phyloP scores from a whole-genome alignment of 2,113 vertebrate species.

The Progne subis region DNA sequence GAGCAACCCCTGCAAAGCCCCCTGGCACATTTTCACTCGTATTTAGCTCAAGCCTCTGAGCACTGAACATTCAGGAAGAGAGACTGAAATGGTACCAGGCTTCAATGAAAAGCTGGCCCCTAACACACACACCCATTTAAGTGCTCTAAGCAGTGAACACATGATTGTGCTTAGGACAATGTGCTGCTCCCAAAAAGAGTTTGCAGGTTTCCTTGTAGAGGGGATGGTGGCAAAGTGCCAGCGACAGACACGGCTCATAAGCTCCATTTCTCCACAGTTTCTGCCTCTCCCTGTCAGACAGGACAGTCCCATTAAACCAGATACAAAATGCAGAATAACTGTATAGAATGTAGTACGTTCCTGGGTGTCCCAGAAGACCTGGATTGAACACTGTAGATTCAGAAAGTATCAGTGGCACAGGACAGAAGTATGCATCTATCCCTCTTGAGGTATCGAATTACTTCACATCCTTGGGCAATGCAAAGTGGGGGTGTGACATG shows the following conservation, averaged over 20 bases:
- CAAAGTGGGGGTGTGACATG: neutral
- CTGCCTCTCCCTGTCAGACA: neutral
- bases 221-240: neutral
- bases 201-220: neutral
- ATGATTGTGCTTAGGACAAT: neutral
- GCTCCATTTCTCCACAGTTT: neutral
- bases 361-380: neutral
- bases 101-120: constrained; percentile 26
- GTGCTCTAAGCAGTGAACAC: neutral
- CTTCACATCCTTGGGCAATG: neutral
- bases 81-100: neutral
- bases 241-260: accelerated
- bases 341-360: neutral
- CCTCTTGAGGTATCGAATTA: neutral
- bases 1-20: neutral
- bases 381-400: neutral
- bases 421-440: neutral
- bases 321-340: neutral
- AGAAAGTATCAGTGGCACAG: neutral
- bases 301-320: neutral
- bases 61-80: neutral
- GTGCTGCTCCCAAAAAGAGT: neutral
- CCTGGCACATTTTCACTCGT: constrained; percentile 18
- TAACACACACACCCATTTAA: neutral
- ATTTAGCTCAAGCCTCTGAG: constrained; percentile 14